phyloP scores from a whole-genome alignment of 2,797 vertebrate genomes.

The Microctenopoma lineatum region DNA sequence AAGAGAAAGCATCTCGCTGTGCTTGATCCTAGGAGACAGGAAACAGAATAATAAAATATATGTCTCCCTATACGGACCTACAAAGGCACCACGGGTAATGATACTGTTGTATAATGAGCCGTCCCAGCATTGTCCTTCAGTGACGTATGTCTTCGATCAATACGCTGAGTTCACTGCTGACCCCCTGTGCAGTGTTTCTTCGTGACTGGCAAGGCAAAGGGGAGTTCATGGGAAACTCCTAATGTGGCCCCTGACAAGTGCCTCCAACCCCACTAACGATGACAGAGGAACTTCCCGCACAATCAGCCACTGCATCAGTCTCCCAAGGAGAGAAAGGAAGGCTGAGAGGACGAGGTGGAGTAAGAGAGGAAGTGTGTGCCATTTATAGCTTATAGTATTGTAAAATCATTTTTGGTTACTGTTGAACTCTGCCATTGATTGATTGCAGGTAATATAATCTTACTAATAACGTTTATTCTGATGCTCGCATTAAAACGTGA shows the following conservation, averaged over 20 bases:
- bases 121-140: slow-evolving; percentile 28
- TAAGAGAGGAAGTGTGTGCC: slow-evolving; percentile 17
- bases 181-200: slow-evolving; percentile 35
- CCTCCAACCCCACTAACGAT: slow-evolving; percentile 77
- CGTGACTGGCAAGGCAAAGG: slow-evolving; percentile 51
- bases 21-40: neutral
- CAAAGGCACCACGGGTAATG: neutral
- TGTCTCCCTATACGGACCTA: neutral
- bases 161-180: slow-evolving; percentile 21
- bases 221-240: slow-evolving; percentile 74
- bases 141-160: slow-evolving; percentile 4
- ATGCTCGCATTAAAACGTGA: too few relatives aligned
- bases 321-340: slow-evolving; percentile 48
- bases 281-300: slow-evolving; percentile 82
- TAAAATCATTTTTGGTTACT: too few relatives aligned
- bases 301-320: slow-evolving; percentile 81
- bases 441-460: too few relatives aligned
- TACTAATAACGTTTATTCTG: too few relatives aligned
- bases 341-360: neutral
- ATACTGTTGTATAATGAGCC: slow-evolving; percentile 8
- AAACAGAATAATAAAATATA: neutral
- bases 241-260: slow-evolving; percentile 78
- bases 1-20: neutral
- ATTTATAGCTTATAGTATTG: slow-evolving; percentile 31
- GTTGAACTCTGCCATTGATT: too few relatives aligned